A percentile compares a stretch with the other conserved stretches of the same genome.
phyloP scores from a whole-genome alignment of 1,140 invertebrate genomes.

The Condylostylus longicornis region DNA sequence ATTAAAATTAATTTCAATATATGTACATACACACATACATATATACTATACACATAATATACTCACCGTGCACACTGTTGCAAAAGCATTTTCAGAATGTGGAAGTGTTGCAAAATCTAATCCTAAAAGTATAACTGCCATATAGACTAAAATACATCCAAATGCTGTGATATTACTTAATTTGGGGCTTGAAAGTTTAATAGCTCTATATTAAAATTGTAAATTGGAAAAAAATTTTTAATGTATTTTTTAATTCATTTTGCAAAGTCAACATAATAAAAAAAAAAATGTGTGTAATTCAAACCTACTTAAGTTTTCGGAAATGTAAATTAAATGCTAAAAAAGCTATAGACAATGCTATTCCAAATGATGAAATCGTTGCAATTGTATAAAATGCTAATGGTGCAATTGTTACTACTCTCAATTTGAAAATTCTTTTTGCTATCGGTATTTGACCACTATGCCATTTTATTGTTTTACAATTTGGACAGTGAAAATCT shows the following conservation, averaged over 20 bases:
- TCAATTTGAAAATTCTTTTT: constrained; percentile 49
- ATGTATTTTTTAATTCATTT: too few species aligned
- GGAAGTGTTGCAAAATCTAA: constrained; percentile 64
- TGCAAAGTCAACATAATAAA: constrained; percentile 6
- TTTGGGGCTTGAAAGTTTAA: constrained; percentile 90
- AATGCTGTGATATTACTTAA: constrained; percentile 92
- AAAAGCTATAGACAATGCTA: constrained; percentile 61
- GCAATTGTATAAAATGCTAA: constrained; percentile 54
- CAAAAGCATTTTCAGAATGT: constrained; percentile 49
- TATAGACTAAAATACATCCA: constrained; percentile 85
- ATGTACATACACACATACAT: background rate
- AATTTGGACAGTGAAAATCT: constrained; percentile 55
- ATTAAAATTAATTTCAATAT: constrained; percentile 19
- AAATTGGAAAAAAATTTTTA: constrained; percentile 6
- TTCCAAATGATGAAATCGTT: constrained; percentile 55
- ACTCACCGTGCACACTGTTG: constrained; percentile 72
- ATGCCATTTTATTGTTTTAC: constrained; percentile 54
- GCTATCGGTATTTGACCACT: constrained; percentile 61
- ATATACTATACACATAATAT: constrained; percentile 7
- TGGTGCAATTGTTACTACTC: constrained; percentile 58
- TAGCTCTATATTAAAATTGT: constrained; percentile 40
- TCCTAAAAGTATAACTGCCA: constrained; percentile 81
- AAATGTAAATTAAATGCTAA: constrained; percentile 77
- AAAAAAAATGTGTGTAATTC: background rate
- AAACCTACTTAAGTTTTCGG: constrained; percentile 62